Evolutionary conservation across 2,888 invertebrate species (phyloP), one percentile per base, ranked within the genome.

Genomic region (Mimas tiliae): DNA sequence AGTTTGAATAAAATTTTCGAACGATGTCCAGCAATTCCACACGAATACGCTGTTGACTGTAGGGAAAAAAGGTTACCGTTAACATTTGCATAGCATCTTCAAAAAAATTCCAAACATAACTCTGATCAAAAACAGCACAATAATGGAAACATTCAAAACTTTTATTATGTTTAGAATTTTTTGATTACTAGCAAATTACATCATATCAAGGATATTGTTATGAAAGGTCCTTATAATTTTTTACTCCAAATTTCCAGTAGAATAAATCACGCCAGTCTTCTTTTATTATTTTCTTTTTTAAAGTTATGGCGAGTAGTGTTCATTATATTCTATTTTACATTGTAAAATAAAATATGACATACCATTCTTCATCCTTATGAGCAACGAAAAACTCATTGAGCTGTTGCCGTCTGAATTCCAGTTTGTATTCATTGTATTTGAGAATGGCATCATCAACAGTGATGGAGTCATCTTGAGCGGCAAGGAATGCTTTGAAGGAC

Each of bases 351-450:
- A 58, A 64, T 70, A 62, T 65, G 65, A 91, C 97, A 94, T 95
- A 99, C 99, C 99, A 99, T 96, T 99, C 99, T 91, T 99, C 99
- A 83, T 99, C 99, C 93, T 99, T 99, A 94, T 99, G 99, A 58
- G 98, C 97, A 79, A 99, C 97, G 94, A 99, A 99, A 94, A 99
- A 99, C 88, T 99, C 99, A 92, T 98, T 98, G 66, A 99, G 95
- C 88, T 99, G 99, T 86, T 98, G 98, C 65, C 98, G 95, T 80
- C 97, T 97, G 89, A 99, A 99, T 82, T 99, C 99, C 81, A 98
- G 94, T 91, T 99, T 99, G 94, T 99, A 99, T 84, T 99, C 99
- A 90, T 98, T 98, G 93, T 99, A 99, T 86, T 99, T 99, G 82
- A 96, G 96, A 73, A 99, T 96, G 2, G 99, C 98, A 85, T 99